Evolutionary conservation across 2,888 invertebrate genomes (phyloP).

Genomic region (Harpalus rufipes): DNA sequence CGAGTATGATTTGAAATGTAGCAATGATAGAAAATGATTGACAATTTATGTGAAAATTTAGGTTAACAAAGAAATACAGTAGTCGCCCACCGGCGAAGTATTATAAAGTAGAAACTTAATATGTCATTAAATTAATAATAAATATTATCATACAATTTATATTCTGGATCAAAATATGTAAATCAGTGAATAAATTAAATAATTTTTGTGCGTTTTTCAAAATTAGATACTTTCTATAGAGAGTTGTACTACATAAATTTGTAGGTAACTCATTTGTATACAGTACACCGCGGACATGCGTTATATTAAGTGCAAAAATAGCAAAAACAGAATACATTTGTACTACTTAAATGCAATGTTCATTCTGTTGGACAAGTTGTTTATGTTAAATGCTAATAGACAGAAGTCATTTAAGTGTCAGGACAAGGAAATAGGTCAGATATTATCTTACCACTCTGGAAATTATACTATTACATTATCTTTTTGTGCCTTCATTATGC

Average conservation of each 20-base stretch:
- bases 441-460: neutral
- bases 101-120: neutral
- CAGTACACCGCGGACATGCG: constrained; percentile 18
- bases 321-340: constrained; percentile 45
- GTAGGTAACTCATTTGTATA: constrained; percentile 42
- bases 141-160: constrained; percentile 1
- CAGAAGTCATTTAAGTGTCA: too few species aligned
- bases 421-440: neutral
- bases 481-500: neutral
- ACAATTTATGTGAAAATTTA: neutral
- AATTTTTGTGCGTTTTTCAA: constrained; percentile 40
- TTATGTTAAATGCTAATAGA: neutral
- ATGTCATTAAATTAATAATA: constrained; percentile 7
- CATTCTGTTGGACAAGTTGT: neutral
- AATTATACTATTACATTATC: neutral
- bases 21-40: neutral
- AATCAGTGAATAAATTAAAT: constrained; percentile 30
- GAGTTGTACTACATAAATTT: constrained; percentile 54
- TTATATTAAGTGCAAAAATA: constrained; percentile 33
- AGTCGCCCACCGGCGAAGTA: constrained; percentile 1
- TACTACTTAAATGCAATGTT: constrained; percentile 26
- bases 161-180: constrained; percentile 19
- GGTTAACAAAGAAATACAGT: neutral
- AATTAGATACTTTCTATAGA: constrained; percentile 44
- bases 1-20: too few species aligned